Evolutionary conservation across 2,888 invertebrate genomes (phyloP).

Genomic region (Cremastinae sp.): DNA sequence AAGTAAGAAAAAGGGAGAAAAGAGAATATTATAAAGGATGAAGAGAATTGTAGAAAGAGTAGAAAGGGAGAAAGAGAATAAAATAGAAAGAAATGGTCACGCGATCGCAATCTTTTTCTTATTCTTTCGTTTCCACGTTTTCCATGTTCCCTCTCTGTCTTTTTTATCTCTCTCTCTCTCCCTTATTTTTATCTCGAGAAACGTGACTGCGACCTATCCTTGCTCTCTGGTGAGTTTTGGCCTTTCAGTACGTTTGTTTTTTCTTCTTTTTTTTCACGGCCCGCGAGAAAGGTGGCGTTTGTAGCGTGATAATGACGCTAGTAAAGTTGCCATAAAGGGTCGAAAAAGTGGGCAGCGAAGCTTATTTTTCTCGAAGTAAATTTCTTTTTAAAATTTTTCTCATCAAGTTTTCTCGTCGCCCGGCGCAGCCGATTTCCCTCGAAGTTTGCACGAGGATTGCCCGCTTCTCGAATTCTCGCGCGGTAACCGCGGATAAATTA

Average conservation of each 20-base stretch:
- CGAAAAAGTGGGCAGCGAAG: background rate
- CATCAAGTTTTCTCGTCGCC: too few species aligned
- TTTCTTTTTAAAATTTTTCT: background rate
- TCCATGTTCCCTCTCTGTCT: conserved; percentile 3
- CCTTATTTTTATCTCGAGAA: background rate
- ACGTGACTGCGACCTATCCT: conserved; percentile 37
- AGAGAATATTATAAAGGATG: conserved; percentile 1
- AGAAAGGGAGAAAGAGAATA: background rate
- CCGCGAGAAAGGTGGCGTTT: background rate
- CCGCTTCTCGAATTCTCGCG: too few species aligned
- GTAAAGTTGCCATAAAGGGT: background rate
- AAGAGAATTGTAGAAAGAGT: conserved; percentile 3
- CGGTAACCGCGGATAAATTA: too few species aligned
- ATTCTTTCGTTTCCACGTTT: background rate
- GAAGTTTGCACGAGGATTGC: too few species aligned
- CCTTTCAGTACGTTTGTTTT: too few species aligned
- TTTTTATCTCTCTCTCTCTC: conserved; percentile 5
- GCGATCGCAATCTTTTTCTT: conserved; percentile 48
- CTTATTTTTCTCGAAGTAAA: conserved; percentile 3
- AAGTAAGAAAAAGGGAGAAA: conserved; percentile 6
- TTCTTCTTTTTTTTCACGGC: conserved; percentile 14
- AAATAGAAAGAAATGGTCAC: conserved; percentile 39
- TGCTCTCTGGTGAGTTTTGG: conserved; percentile 16
- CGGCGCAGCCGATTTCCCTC: too few species aligned
- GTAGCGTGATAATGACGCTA: conserved; percentile 18